A percentile compares a stretch with the other conserved stretches of the same genome.
These are phyloP conservation scores for Mellilla xanthometata DNA, from an alignment of 2,888 invertebrate species.

Conservation along the genomic window DNA sequence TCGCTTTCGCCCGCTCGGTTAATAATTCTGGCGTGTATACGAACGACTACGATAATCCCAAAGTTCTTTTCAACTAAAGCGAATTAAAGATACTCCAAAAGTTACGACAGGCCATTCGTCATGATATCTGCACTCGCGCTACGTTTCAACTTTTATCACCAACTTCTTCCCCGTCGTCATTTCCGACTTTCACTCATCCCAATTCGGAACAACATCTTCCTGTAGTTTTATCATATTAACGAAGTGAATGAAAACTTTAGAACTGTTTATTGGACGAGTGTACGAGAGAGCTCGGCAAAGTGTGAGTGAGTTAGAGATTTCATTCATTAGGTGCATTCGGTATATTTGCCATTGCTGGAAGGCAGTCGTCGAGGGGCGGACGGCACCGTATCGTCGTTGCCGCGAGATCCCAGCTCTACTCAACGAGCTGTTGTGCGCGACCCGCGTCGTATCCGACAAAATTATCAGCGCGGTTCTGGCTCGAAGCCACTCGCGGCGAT, in stretches of 20 bases:
- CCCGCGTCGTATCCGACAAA: constrained; percentile 26
- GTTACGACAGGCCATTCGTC: constrained; percentile 3
- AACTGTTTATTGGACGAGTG: constrained; percentile 20
- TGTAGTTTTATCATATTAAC: constrained; percentile 9
- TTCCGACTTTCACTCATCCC: constrained; percentile 5
- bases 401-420: constrained; percentile 54
- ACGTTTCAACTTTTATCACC: constrained; percentile 1
- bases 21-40: too few species aligned
- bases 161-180: constrained; percentile 10
- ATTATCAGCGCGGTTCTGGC: constrained; percentile 22
- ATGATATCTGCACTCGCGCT: constrained; percentile 20
- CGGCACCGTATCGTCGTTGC: constrained; percentile 40
- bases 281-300: constrained; percentile 27
- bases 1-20: too few species aligned
- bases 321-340: constrained; percentile 41
- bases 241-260: constrained; percentile 17
- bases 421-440: constrained; percentile 64
- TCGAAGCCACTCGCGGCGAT: neutral
- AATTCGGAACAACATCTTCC: constrained; percentile 5
- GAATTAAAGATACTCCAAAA: neutral
- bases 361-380: constrained; percentile 5
- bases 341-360: constrained; percentile 42
- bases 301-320: constrained; percentile 30
- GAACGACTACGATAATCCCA: too few species aligned
- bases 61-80: too few species aligned